Evolutionary conservation across 2,113 vertebrate species (phyloP).

Genomic region (Mellivora capensis): DNA sequence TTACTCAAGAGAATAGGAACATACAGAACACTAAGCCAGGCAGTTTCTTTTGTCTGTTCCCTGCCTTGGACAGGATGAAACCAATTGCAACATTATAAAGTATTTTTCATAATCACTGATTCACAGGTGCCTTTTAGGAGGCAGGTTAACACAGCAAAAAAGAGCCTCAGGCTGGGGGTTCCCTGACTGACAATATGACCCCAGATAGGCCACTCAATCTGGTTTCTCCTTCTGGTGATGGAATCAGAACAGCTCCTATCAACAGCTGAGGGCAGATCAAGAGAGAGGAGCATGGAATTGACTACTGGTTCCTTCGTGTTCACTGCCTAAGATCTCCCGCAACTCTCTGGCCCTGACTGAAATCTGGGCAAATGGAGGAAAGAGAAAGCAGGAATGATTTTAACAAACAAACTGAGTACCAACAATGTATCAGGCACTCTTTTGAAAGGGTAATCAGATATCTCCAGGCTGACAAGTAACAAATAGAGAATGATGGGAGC

Average conservation of each 20-base stretch:
- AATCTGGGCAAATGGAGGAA: slow-evolving; percentile 2
- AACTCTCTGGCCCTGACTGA: background rate
- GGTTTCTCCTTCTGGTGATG: background rate
- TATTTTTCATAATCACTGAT: background rate
- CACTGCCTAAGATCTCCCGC: background rate
- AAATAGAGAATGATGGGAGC: background rate
- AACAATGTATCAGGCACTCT: background rate
- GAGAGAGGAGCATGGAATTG: background rate
- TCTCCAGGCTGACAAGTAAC: background rate
- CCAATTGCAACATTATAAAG: background rate
- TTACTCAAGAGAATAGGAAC: background rate
- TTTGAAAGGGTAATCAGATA: background rate
- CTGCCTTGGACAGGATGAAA: background rate
- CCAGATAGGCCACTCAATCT: background rate
- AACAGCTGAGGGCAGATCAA: background rate
- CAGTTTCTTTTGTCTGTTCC: background rate
- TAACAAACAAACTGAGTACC: background rate
- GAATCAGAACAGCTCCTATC: slow-evolving; percentile 4
- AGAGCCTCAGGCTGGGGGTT: background rate
- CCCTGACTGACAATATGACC: background rate
- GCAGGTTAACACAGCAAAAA: background rate
- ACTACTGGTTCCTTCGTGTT: background rate
- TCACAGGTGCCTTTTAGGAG: background rate
- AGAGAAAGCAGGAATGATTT: background rate
- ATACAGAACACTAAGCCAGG: background rate